A percentile compares a stretch with the other conserved stretches of the same genome.
phyloP scores from a whole-genome alignment of 2,113 vertebrate genomes.

The Stegostoma tigrinum region DNA sequence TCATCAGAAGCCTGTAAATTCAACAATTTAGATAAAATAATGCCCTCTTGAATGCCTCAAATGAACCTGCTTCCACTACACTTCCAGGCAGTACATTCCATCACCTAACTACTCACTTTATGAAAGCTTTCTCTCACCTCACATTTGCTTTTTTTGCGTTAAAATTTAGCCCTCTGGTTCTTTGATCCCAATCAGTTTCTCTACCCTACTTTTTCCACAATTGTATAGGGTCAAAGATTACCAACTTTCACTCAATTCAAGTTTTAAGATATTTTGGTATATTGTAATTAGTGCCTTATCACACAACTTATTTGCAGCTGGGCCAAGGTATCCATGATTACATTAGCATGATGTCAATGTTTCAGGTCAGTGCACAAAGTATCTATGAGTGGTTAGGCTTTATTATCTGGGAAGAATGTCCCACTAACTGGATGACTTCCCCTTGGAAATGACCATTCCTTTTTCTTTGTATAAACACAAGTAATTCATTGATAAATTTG shows the following conservation, averaged over 20 bases:
- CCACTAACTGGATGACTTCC: not conserved
- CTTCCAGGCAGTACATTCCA: too few relatives aligned
- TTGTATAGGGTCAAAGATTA: not conserved
- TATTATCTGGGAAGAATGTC: not conserved
- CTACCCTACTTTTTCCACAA: not conserved
- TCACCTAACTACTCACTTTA: too few relatives aligned
- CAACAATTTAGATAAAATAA: too few relatives aligned
- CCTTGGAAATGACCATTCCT: not conserved
- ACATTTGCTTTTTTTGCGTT: too few relatives aligned
- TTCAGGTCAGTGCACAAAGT: not conserved
- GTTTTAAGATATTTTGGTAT: not conserved
- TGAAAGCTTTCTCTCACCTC: too few relatives aligned
- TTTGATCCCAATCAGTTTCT: not conserved
- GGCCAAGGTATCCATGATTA: not conserved
- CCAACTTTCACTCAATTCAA: not conserved
- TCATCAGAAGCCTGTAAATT: too few relatives aligned
- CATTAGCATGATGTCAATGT: not conserved
- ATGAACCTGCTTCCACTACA: too few relatives aligned
- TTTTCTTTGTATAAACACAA: not conserved
- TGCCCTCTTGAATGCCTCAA: too few relatives aligned
- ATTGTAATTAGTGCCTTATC: not conserved
- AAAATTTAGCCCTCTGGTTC: too few relatives aligned
- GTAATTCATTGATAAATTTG: not conserved
- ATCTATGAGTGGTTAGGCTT: not conserved
- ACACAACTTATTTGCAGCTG: not conserved